Conservation (phyloP, 1,140 invertebrate genomes). For the Hylyphantes graminicola region DNA sequence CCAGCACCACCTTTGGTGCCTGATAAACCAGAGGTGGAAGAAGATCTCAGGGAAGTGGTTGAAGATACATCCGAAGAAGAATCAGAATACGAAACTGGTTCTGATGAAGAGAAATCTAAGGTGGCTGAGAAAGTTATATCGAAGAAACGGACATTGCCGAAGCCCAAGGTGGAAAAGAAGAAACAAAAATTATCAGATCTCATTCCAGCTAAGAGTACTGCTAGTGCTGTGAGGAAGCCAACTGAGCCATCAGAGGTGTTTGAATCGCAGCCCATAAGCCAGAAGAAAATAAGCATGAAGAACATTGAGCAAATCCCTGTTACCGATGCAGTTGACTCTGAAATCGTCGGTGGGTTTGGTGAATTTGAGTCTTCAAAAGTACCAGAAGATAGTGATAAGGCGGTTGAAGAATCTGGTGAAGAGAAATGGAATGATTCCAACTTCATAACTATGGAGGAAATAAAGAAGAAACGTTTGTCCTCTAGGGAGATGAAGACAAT, state of each 20-base stretch:
- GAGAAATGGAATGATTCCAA: constrained; percentile 64
- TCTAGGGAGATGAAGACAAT: constrained; percentile 78
- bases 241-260: constrained; percentile 57
- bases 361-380: constrained; percentile 60
- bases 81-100: constrained; percentile 84
- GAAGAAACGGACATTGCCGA: neutral
- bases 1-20: constrained; percentile 54
- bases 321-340: neutral
- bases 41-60: constrained; percentile 60
- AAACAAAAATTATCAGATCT: constrained; percentile 10
- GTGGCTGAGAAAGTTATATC: constrained; percentile 6
- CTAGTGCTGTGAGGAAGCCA: neutral
- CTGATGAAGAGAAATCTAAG: constrained; percentile 66
- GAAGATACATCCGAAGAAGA: constrained; percentile 71
- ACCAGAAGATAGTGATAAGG: constrained; percentile 65
- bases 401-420: constrained; percentile 62
- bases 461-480: constrained; percentile 72
- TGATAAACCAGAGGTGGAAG: constrained; percentile 62
- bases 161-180: constrained; percentile 30
- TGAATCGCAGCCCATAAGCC: constrained; percentile 27
- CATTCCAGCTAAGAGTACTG: neutral
- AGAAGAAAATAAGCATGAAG: constrained; percentile 55
- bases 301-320: constrained; percentile 44
- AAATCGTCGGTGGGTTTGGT: constrained; percentile 41
- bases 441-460: constrained; percentile 76